Conservation (phyloP, 1,140 invertebrate species). For the Lasioglossum albipes region DNA sequence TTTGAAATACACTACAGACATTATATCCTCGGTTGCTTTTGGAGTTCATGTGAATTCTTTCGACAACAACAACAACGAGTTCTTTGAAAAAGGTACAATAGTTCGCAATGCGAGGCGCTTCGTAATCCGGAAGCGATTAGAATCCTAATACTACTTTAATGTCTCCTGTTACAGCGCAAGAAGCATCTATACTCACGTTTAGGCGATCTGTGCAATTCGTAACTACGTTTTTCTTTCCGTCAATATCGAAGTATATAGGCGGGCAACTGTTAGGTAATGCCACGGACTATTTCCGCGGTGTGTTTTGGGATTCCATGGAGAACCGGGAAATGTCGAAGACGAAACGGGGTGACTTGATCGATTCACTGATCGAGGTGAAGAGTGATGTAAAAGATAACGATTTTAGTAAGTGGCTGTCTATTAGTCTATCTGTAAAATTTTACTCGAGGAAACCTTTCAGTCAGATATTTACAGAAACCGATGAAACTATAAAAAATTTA, state of each 20-base stretch:
- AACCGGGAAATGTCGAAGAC: constrained; percentile 64
- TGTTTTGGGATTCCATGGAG: constrained; percentile 74
- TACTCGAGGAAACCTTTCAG: too few species aligned
- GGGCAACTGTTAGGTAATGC: constrained; percentile 1
- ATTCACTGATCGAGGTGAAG: constrained; percentile 73
- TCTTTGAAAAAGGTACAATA: constrained; percentile 63
- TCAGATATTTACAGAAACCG: too few species aligned
- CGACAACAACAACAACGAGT: constrained; percentile 70
- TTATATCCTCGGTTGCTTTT: constrained; percentile 80
- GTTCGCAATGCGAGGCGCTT: too few species aligned
- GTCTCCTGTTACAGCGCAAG: constrained; percentile 42
- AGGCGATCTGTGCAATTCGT: not conserved
- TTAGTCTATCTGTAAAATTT: too few species aligned
- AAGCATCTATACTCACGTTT: not conserved
- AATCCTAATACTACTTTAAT: not conserved
- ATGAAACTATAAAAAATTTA: too few species aligned
- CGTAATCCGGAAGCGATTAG: too few species aligned
- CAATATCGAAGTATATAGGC: not conserved
- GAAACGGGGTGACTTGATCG: constrained; percentile 75
- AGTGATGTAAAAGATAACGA: constrained; percentile 67
- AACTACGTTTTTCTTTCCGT: constrained; percentile 38
- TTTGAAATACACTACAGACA: constrained; percentile 78
- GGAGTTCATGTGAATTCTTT: constrained; percentile 79
- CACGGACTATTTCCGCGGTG: constrained; percentile 59
- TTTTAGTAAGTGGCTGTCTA: constrained; percentile 71